Evolutionary conservation across 2,113 vertebrate species (phyloP).

Genomic region (Phocoena phocoena): DNA sequence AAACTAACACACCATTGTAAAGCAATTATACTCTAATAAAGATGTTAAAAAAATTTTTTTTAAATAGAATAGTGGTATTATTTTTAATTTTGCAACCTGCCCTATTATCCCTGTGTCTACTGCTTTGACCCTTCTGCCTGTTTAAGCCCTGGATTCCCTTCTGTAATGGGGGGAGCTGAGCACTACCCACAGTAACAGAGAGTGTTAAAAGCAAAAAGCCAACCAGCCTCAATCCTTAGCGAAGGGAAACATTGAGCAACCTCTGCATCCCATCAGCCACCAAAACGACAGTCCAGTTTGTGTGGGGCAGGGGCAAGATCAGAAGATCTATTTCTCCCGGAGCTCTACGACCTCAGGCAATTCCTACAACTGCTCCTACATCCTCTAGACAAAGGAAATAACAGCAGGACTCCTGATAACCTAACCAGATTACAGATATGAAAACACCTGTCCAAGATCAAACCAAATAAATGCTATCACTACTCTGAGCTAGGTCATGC

Average conservation of each 20-base stretch:
- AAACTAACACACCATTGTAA: no score
- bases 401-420: background rate
- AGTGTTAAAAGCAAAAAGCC: background rate
- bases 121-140: background rate
- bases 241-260: background rate
- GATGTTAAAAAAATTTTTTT: no score
- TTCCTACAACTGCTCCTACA: background rate
- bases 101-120: background rate
- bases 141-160: background rate
- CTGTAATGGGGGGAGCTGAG: background rate
- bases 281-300: background rate
- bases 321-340: background rate
- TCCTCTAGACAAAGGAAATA: background rate
- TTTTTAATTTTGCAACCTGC: background rate
- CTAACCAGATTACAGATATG: background rate
- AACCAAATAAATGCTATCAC: background rate
- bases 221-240: background rate
- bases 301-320: background rate
- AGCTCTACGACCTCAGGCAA: background rate
- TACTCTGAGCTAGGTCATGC: rapidly evolving
- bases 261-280: background rate
- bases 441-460: background rate
- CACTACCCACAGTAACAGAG: background rate
- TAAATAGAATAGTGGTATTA: background rate
- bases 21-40: no score